Conservation (phyloP, 35 echinoderm and acorn worm species). For the Heliocidaris tuberculata region DNA sequence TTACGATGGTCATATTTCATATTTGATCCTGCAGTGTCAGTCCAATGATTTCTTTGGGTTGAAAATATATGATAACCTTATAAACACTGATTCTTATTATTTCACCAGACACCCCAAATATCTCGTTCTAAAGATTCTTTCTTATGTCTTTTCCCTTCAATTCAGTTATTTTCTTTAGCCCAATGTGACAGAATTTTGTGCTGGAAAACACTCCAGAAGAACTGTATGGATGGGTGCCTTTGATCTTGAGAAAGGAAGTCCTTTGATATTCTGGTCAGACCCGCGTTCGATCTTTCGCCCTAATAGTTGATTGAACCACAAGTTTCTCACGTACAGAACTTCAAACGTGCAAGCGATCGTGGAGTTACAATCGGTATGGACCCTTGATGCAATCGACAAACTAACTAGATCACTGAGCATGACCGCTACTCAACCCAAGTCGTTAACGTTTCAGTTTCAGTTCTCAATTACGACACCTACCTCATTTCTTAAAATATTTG, state of each 20-base stretch:
- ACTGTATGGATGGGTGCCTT: neutral
- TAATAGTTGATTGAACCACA: neutral
- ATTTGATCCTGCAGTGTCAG: too few species aligned
- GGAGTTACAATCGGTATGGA: neutral
- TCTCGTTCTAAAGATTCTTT: too few species aligned
- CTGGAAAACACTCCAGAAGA: neutral
- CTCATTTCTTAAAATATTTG: neutral
- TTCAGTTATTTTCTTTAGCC: neutral
- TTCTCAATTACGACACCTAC: neutral
- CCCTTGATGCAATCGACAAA: neutral
- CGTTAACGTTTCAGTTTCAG: neutral
- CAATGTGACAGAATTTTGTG: neutral
- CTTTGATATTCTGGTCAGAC: constrained; percentile 16
- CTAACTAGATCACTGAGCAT: neutral
- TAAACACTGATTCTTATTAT: too few species aligned
- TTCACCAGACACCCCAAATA: too few species aligned
- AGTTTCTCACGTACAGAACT: neutral
- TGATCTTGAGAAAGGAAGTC: constrained; percentile 1
- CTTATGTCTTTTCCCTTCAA: too few species aligned
- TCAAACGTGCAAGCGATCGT: neutral
- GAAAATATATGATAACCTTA: too few species aligned
- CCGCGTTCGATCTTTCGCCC: neutral
- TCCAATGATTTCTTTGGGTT: too few species aligned
- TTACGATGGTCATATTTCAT: too few species aligned
- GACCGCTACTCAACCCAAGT: neutral